Evolutionary conservation across 2,113 vertebrate species (phyloP), one percentile per base, ranked within the genome.

Genomic region (Myiozetetes cayanensis): DNA sequence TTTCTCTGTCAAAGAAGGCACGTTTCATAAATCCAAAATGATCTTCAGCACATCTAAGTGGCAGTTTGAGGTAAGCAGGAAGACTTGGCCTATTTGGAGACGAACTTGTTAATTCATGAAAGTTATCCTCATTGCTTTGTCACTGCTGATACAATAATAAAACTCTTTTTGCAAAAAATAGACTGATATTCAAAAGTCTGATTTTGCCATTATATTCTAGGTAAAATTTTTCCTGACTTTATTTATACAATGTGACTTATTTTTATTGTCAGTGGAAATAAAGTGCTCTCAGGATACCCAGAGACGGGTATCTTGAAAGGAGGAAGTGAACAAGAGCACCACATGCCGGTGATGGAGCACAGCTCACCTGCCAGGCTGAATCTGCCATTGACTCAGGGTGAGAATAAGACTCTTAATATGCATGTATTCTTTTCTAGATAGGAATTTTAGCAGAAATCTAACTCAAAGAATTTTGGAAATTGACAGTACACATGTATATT

Each of bases 351-450:
- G 50, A 72, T 81, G 76, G 93, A 87, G 49, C 68, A 15, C 47
- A 70, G 77, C 80, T 87, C 87, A 2, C 84, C 49, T 74, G 71
- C 80, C 52, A 94, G 61, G 28, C 62, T 93, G 88, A 95, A 82
- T 72, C 93, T 97, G 65, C 97, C 97, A 0, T 52, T 92, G 66
- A 71, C 94, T 96, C 97, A 97, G 87, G 97, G 97, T 98, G 79
- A 97, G 90, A 58, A 30, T 61, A 65, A 92, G 43, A 73, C 18
- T 61, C 27, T 75, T 79, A 23, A 24, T 33, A 12, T 6, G 1
- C 20, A 19, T 55, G 9, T 73, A 14, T 85, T 78, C 21, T 78
- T 78, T 85, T 82, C 20, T 46, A 74, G 33, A 43, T 31, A 70
- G 78, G 72, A 89, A 73, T 46, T 46, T 41, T 37, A 9, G 5